Percentiles rank a stretch among this genome's conserved stretches.
Conservation (phyloP, 1,140 invertebrate genomes). For the Amphibalanus amphitrite region DNA sequence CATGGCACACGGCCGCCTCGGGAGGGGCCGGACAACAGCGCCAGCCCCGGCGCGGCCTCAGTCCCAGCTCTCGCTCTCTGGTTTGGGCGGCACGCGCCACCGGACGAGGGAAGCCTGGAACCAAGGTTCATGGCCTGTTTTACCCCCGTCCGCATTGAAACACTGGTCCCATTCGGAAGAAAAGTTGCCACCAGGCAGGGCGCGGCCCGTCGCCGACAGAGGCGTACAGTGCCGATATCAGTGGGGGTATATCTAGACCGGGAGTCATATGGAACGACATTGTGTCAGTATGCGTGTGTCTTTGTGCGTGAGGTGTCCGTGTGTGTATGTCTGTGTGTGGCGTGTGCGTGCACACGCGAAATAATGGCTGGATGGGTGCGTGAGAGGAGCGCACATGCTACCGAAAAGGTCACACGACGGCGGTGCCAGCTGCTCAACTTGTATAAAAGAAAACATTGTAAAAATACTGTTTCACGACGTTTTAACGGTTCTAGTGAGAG, state of each 20-base stretch:
- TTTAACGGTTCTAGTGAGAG: not conserved
- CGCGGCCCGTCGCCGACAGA: not conserved
- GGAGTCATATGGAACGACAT: not conserved
- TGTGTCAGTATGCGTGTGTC: not conserved
- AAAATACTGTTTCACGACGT: not conserved
- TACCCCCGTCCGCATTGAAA: too few species aligned
- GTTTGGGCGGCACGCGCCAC: too few species aligned
- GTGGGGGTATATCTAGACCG: not conserved
- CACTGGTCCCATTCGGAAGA: slow-evolving; percentile 1
- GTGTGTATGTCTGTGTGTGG: not conserved
- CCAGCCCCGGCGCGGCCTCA: too few species aligned
- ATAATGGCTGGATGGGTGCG: not conserved
- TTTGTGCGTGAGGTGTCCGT: not conserved
- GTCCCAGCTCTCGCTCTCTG: too few species aligned
- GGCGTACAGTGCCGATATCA: not conserved
- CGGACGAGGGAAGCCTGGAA: too few species aligned
- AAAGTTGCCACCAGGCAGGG: not conserved
- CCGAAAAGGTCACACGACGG: not conserved
- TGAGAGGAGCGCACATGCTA: not conserved
- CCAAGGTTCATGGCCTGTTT: too few species aligned
- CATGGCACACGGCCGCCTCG: not conserved
- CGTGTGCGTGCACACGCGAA: not conserved
- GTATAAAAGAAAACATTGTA: slow-evolving; percentile 2
- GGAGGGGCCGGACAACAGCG: not conserved
- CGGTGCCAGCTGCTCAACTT: not conserved